phyloP scores from a whole-genome alignment of 2,113 vertebrate genomes.

The Saguinus midas region DNA sequence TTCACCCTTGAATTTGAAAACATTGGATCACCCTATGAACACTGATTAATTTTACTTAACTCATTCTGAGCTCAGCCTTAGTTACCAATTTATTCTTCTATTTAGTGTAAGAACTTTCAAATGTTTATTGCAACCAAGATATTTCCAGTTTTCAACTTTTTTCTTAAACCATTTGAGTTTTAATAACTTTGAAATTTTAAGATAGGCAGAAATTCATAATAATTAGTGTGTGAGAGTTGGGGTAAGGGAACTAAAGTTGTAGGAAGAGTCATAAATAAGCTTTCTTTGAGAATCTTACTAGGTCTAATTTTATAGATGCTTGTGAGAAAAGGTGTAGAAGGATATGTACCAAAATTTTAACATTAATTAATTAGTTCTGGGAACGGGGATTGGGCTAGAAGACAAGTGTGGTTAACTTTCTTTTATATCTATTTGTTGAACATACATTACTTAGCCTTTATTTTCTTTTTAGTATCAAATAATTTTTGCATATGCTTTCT shows the following conservation, averaged over 20 bases:
- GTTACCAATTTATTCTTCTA: background rate
- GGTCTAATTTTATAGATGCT: background rate
- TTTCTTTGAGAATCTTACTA: background rate
- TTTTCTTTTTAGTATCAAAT: background rate
- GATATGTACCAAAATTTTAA: background rate
- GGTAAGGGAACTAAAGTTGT: background rate
- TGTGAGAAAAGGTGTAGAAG: background rate
- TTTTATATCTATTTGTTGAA: background rate
- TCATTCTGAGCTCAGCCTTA: background rate
- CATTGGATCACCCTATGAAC: background rate
- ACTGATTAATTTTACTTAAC: background rate
- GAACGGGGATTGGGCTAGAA: background rate
- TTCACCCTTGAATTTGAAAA: background rate
- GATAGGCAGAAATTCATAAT: background rate
- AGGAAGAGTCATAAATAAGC: background rate
- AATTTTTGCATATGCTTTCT: background rate
- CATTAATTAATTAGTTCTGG: background rate
- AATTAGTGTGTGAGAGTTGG: background rate
- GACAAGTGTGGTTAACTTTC: background rate
- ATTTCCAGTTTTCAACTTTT: slow-evolving; percentile 1
- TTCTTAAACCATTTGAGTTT: background rate
- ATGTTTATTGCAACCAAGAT: background rate
- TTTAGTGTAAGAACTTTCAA: background rate
- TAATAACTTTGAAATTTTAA: slow-evolving; percentile 32
- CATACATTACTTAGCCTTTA: background rate